Evolutionary conservation across 1,140 invertebrate species (phyloP), one percentile per base, ranked within the genome.

Genomic region (Microplitis mediator): DNA sequence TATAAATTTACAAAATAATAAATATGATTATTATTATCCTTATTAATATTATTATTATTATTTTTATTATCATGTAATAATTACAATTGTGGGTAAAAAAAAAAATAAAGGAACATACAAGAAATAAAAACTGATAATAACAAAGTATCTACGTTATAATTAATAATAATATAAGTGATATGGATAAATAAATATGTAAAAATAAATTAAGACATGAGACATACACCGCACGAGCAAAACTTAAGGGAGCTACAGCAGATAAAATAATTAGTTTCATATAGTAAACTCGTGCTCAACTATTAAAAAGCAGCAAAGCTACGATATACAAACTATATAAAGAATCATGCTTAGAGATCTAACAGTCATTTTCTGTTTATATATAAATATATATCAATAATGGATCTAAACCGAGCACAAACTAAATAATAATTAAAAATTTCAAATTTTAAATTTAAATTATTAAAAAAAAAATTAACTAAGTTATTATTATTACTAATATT

Each of bases 241-340:
- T 86, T 75, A 82, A 82, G 76, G 79, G 77, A 82, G 73, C 78
- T 80, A 83, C 75, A 81, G 82, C 81, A 77, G 74, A 68, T 73
- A 56, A 71, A 61, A 65, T 54, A 68, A 73, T 36, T 67, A 60
- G 63, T 39, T 50, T 51, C 82, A 81, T 82, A 45, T 45, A 82
- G 77, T 66, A 31, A 58, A 72, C 52, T 85, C 84, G 86, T 87
- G 85, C 84, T 85, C 77, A 85, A 86, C 84, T 87, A 86, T 81
- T 51, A 72, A 83, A 78, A 87, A 87, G 86, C 85, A 82, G 84
- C 84, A 84, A 87, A 86, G 85, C 85, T 86, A 86, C 82, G 79
- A 84, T 80, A 81, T 81, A 76, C 79, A 86, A 86, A 85, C 81
- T 82, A 81, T 82, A 81, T 81, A 85, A 78, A 86, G 80, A 80